Evolutionary conservation across 2,888 invertebrate genomes (phyloP).

Genomic region (Clivina fossor): DNA sequence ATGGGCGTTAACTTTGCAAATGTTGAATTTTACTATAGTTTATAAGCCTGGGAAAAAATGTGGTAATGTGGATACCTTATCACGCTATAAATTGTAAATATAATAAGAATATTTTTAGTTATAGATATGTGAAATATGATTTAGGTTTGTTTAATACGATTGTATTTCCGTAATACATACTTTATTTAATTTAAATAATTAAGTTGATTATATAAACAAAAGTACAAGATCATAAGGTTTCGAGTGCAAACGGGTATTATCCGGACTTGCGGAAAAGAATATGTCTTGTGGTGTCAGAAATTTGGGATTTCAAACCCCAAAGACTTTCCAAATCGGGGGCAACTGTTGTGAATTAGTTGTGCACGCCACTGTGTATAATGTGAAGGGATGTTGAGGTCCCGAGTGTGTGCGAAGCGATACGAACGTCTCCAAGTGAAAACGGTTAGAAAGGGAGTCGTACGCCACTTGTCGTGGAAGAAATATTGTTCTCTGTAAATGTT

Average conservation of each 20-base stretch:
- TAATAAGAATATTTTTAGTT: background rate
- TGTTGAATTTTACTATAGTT: slow-evolving; percentile 6
- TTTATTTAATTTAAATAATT: background rate
- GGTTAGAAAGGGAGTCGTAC: too few relatives aligned
- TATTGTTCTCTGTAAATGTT: too few relatives aligned
- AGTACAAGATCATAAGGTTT: background rate
- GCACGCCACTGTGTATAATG: too few relatives aligned
- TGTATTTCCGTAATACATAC: background rate
- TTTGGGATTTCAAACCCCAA: background rate
- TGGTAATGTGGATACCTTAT: slow-evolving; percentile 9
- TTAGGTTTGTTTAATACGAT: too few relatives aligned
- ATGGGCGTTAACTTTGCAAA: slow-evolving; percentile 10
- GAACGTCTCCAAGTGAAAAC: too few relatives aligned
- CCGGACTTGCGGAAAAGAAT: background rate
- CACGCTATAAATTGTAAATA: background rate
- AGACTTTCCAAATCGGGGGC: slow-evolving; percentile 5
- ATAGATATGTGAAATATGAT: too few relatives aligned
- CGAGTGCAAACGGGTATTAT: background rate
- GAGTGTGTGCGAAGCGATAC: too few relatives aligned
- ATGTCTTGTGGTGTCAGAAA: slow-evolving; percentile 4
- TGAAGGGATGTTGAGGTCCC: too few relatives aligned
- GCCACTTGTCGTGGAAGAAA: too few relatives aligned
- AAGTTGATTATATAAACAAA: background rate
- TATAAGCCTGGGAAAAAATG: slow-evolving; percentile 13
- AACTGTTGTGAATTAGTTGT: background rate